A percentile compares a stretch with the other conserved stretches of the same genome.
These are phyloP conservation scores for Penaeus chinensis DNA, from an alignment of 1,140 invertebrate genomes.

Conservation along the genomic window DNA sequence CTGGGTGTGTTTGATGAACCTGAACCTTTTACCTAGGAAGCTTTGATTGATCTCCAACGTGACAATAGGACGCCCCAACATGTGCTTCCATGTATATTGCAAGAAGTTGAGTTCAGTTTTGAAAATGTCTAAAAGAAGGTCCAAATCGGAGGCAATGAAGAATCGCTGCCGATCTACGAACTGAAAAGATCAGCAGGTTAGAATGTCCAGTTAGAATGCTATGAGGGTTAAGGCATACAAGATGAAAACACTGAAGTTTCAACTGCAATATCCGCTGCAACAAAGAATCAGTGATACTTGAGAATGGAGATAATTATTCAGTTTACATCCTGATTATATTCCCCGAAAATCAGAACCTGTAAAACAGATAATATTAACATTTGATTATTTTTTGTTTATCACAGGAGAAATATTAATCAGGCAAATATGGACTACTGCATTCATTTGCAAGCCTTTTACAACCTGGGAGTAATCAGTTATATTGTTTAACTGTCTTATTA, in stretches of 20 bases:
- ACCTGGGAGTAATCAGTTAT: too few species aligned
- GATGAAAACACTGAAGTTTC: not conserved
- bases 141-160: constrained; percentile 96
- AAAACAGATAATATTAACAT: too few species aligned
- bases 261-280: too few species aligned
- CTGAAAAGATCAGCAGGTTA: constrained; percentile 72
- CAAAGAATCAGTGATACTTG: too few species aligned
- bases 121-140: constrained; percentile 96
- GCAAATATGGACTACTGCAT: too few species aligned
- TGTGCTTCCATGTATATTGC: constrained; percentile 95
- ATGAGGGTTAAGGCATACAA: not conserved
- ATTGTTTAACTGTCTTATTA: not conserved
- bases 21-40: constrained; percentile 85
- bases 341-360: too few species aligned
- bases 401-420: too few species aligned
- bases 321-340: too few species aligned
- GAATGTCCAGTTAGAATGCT: too few species aligned
- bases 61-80: constrained; percentile 89
- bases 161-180: constrained; percentile 95
- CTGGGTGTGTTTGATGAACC: too few species aligned
- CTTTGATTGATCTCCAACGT: constrained; percentile 88
- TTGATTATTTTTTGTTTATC: too few species aligned
- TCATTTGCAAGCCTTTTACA: too few species aligned
- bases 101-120: constrained; percentile 96
- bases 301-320: not conserved